These are phyloP conservation scores for Phalloptychus januarius DNA, from an alignment of 2,797 vertebrate genomes.

Conservation along the genomic window DNA sequence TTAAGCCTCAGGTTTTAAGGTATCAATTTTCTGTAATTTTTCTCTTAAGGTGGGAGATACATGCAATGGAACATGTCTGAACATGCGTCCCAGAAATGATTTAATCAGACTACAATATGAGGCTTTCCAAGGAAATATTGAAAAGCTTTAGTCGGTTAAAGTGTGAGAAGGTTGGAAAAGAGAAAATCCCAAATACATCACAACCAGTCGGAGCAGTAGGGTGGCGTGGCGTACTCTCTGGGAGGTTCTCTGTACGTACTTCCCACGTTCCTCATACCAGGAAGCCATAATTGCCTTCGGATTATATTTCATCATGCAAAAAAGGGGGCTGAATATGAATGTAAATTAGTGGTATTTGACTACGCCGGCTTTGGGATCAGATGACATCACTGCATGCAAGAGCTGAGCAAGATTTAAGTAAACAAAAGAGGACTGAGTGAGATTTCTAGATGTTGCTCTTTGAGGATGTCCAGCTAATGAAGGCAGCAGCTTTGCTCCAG, in stretches of 20 bases:
- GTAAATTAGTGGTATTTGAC: slow-evolving; percentile 4
- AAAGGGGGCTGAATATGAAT: not conserved
- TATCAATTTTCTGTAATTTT: not conserved
- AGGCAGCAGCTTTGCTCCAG: not conserved
- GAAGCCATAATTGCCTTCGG: not conserved
- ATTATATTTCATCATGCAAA: not conserved
- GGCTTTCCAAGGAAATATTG: not conserved
- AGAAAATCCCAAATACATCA: not conserved
- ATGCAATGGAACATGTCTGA: not conserved
- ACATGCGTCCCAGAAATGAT: not conserved
- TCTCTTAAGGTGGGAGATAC: not conserved
- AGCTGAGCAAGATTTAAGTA: not conserved
- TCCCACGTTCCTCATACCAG: not conserved
- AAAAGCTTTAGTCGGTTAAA: not conserved
- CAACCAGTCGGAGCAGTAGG: not conserved
- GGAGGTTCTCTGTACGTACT: not conserved
- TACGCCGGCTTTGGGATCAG: not conserved
- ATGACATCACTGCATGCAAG: not conserved
- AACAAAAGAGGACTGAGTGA: not conserved
- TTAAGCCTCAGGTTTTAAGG: not conserved
- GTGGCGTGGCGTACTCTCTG: not conserved
- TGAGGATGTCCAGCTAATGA: not conserved
- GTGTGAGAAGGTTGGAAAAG: not conserved
- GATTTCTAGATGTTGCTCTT: not conserved
- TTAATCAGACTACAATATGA: not conserved